Base-by-base conservation (phyloP, 2,888 invertebrate species). In the Erannis defoliaria region DNA sequence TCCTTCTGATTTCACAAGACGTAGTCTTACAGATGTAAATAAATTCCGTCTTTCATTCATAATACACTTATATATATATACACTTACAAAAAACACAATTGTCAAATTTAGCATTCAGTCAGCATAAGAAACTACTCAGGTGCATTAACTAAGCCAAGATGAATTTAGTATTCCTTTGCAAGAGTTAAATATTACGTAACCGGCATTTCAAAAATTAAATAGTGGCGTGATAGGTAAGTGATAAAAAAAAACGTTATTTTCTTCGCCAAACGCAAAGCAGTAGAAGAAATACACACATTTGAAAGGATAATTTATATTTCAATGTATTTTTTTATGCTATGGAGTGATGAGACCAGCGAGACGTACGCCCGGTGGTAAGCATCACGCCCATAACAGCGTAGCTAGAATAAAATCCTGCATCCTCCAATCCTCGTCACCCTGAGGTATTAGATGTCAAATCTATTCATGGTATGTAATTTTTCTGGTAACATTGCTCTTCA, bases 101-200 rank as follows among this genome's bases (percentile, higher is more conserved):
- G n/a, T n/a, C n/a, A n/a, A n/a, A n/a, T 68, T 54, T 56, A 42
- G 40, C 64, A 60, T 63, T 66, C 55, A 65, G 72, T n/a, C 64
- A 68, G 64, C 18, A 55, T 77, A 79, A 80, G 78, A 79, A 72
- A 63, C 66, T 33, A 53, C 66, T 66, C 56, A 71, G 65, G 70
- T 69, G 76, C 75, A 68, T 70, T 75, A 70, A 76, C 73, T 72
- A 66, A 67, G 70, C 59, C 57, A 26, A 42, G 67, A 40, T 48
- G 46, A 58, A 31, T 19, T 26, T 51, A 31, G 18, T 37, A 46
- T 43, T 53, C 37, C 50, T n/a, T n/a, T 46, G n/a, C 12, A 19
- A 6, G 19, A 42, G 42, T 33, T 16, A 26, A 23, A 14, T 29
- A 26, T 53, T 14, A 42, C 31, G 40, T 35, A 43, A 45, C 35